Base-by-base conservation (phyloP, 1,140 invertebrate species). In the Drosophila albomicans region DNA sequence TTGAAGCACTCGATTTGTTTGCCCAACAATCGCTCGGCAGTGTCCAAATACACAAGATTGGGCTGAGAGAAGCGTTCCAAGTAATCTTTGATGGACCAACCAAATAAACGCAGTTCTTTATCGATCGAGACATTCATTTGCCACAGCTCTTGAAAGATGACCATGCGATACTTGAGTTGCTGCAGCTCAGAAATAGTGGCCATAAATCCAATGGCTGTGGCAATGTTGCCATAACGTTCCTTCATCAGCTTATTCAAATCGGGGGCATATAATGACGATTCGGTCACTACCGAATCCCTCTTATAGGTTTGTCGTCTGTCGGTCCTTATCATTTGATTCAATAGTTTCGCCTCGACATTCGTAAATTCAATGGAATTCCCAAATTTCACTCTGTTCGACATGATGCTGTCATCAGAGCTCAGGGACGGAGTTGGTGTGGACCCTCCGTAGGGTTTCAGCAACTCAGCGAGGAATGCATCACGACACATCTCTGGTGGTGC, bases 51-150 rank as follows among this genome's bases (percentile, higher is more conserved):
- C 0, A 61, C 20, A 1, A 45, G 52, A 15, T 64, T 64, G 4
- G 25, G 46, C 3, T 51, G 43, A 3, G 67, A 28, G n/a, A 87
- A 82, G 0, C 84, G 84, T 4, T 30, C 20, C 1, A 74, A 35
- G 30, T 77, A 70, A 1, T 82, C 41, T n/a, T 70, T 46, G 8
- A 74, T 71, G 10, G 76, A 82, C 82, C 82, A 87, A 2, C 49
- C 56, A 41, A 87, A 87, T 16, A 87, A 64, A 5, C 2, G 16
- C 11, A 74, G 11, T 0, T 41, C 7, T 0, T 13, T 30, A 7
- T 74, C 41, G 10, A 10, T 13, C 11, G 41, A 10, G 3, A 48
- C 43, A 3, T 65, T 49, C 5, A 45, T 25, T 3, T 46, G 35
- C 13, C 71, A 85, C n/a, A 43, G 35, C 3, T 57, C 51, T 0